These are phyloP conservation scores for Machimus rusticus DNA, from an alignment of 2,888 invertebrate genomes.

Conservation along the genomic window DNA sequence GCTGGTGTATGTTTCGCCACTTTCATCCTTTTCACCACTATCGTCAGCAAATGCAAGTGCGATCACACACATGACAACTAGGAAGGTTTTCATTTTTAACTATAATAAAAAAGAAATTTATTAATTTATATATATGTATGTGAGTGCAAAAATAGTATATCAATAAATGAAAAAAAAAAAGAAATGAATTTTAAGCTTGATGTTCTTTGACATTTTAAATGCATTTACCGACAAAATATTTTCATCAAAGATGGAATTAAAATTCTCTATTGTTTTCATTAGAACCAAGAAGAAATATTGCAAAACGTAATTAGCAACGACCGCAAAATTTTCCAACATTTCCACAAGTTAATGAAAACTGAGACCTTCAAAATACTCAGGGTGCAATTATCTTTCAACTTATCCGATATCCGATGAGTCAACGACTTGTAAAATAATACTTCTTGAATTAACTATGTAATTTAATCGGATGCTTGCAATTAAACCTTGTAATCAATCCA, in stretches of 20 bases:
- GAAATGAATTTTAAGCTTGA: not conserved
- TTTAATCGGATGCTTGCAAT: not conserved
- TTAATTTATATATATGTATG: not conserved
- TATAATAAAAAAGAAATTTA: not conserved
- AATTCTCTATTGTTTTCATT: not conserved
- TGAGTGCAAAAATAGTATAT: not conserved
- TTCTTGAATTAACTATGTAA: not conserved
- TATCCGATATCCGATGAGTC: not conserved
- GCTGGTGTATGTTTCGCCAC: conserved; percentile 67
- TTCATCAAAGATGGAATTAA: not conserved
- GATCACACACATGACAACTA: conserved; percentile 59
- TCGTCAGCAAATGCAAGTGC: conserved; percentile 57
- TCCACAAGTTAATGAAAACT: not conserved
- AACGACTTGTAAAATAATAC: not conserved
- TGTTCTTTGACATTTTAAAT: not conserved
- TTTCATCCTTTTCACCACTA: conserved; percentile 45
- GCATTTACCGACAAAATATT: not conserved
- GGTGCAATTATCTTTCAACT: not conserved
- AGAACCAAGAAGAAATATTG: not conserved
- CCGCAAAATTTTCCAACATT: not conserved
- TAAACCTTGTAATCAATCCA: not conserved
- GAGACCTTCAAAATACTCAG: not conserved
- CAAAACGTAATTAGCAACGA: not conserved
- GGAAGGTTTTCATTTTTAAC: conserved; percentile 62
- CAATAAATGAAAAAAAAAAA: not conserved